phyloP scores from a whole-genome alignment of 2,797 vertebrate species.

The Arvicola amphibius region DNA sequence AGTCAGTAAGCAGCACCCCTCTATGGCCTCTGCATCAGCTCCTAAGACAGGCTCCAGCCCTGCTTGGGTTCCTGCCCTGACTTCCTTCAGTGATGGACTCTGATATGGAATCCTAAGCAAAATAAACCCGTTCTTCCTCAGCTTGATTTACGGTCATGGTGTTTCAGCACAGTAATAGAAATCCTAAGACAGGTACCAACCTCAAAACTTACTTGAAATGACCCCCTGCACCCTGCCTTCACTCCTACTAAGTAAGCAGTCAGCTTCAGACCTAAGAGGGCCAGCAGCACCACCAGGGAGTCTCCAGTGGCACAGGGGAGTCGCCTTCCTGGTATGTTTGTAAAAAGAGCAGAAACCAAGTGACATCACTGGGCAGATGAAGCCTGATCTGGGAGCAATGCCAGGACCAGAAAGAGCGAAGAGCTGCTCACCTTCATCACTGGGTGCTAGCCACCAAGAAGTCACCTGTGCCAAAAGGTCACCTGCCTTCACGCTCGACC shows the following conservation, averaged over 20 bases:
- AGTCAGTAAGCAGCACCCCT: not conserved
- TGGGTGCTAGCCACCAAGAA: not conserved
- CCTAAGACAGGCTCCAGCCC: not conserved
- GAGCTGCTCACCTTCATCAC: not conserved
- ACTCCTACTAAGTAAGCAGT: not conserved
- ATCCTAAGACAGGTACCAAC: not conserved
- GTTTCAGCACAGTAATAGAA: not conserved
- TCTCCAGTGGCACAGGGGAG: rapidly evolving
- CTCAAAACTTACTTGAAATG: not conserved
- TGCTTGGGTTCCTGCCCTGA: not conserved
- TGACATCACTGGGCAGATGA: not conserved
- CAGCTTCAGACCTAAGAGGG: not conserved
- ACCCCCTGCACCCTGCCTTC: not conserved
- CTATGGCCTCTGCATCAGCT: not conserved
- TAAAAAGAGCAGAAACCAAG: not conserved
- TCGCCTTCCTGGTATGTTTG: not conserved
- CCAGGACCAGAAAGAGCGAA: not conserved
- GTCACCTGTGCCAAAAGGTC: not conserved
- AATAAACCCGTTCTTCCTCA: not conserved
- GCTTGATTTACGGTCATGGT: not conserved
- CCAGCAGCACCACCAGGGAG: not conserved
- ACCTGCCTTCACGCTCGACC: rapidly evolving
- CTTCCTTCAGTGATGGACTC: not conserved
- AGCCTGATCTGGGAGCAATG: not conserved
- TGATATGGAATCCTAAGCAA: not conserved